Evolutionary conservation across 2,888 invertebrate species (phyloP).

Genomic region (Caenorhabditis drosophilae): DNA sequence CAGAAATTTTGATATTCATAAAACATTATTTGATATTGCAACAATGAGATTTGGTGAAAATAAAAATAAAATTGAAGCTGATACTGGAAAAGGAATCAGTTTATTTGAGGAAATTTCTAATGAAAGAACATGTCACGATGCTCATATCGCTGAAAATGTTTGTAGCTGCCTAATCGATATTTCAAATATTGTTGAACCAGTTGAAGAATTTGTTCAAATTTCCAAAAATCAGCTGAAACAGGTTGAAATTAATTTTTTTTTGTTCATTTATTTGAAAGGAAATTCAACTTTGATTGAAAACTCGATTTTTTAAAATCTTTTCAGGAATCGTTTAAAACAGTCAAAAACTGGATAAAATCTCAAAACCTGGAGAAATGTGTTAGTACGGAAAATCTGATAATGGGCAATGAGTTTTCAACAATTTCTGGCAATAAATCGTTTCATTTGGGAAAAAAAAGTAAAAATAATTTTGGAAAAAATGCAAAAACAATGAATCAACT

Average conservation of each 20-base stretch:
- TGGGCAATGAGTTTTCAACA: constrained; percentile 13
- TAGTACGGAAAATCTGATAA: constrained; percentile 13
- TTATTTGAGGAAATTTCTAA: neutral
- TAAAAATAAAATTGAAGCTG: no score
- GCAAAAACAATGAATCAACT: neutral
- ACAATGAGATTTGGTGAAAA: neutral
- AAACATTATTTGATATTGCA: neutral
- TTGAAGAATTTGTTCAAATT: constrained; percentile 11
- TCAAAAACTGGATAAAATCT: constrained; percentile 33
- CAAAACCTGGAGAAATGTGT: constrained; percentile 33
- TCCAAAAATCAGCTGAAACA: constrained; percentile 8
- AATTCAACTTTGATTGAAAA: neutral
- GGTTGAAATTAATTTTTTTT: no score
- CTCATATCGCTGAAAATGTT: neutral
- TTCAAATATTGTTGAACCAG: constrained; percentile 5
- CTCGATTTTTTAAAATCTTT: constrained; percentile 1
- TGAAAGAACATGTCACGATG: neutral
- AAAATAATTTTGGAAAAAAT: constrained; percentile 1
- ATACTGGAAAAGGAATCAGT: constrained; percentile 1
- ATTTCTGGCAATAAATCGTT: constrained; percentile 31
- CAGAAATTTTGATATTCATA: constrained; percentile 3
- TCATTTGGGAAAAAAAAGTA: constrained; percentile 30
- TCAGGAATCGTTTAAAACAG: constrained; percentile 27
- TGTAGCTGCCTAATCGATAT: constrained; percentile 1
- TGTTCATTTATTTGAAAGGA: no score